phyloP scores from a whole-genome alignment of 2,888 invertebrate genomes.

The Liodrosophila aerea region DNA sequence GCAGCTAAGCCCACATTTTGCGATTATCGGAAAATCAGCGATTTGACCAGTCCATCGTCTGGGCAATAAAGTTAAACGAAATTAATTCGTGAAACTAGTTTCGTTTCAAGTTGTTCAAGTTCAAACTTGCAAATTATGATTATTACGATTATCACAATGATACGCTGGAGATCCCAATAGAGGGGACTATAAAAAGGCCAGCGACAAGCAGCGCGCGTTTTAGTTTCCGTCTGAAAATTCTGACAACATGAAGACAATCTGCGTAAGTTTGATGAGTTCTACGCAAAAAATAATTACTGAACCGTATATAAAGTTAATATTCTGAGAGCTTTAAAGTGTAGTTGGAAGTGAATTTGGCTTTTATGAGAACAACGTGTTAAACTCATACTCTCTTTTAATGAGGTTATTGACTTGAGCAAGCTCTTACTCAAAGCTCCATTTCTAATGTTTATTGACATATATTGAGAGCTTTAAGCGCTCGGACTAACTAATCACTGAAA shows the following conservation, averaged over 20 bases:
- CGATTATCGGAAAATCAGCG: conserved; percentile 40
- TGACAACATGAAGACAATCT: conserved; percentile 55
- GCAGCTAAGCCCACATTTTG: conserved; percentile 6
- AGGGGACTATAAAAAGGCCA: conserved; percentile 50
- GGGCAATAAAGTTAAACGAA: conserved; percentile 35
- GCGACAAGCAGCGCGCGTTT: conserved; percentile 24
- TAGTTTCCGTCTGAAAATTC: conserved; percentile 40
- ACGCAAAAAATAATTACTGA: no score
- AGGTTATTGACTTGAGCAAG: no score
- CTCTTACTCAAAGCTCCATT: no score
- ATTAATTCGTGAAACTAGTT: conserved; percentile 53
- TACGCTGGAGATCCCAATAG: conserved; percentile 12
- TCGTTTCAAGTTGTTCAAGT: conserved; percentile 61
- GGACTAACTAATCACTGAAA: no score
- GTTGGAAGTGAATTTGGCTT: no score
- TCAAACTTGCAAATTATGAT: conserved; percentile 69
- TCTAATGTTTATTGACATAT: no score
- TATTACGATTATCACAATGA: conserved; percentile 46
- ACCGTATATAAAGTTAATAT: no score
- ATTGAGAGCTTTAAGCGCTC: no score
- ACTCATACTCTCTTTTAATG: no score
- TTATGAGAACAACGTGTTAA: no score
- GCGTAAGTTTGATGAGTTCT: conserved; percentile 41
- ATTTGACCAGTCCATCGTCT: conserved; percentile 1
- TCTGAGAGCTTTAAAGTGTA: no score